Conservation (phyloP, 2,113 vertebrate species). For the Brachyhypopomus gauderio region DNA sequence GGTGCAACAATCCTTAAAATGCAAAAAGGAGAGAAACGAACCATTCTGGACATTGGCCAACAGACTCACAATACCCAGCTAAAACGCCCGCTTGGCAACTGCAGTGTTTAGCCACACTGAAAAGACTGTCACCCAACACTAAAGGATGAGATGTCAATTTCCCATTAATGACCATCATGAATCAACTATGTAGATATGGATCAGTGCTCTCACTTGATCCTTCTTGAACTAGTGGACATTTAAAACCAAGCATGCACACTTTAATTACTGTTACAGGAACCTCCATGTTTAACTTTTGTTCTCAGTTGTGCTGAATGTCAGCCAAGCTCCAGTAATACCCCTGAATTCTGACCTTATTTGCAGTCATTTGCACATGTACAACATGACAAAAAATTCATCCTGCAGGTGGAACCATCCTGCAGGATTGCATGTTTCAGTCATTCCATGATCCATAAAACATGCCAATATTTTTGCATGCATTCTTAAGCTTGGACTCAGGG, state of each 20-base stretch:
- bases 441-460: no score
- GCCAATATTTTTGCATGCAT: no score
- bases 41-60: constrained; percentile 40
- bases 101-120: constrained; percentile 7
- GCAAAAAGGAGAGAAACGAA: constrained; percentile 25
- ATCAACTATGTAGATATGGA: constrained; percentile 37
- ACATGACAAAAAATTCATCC: no score
- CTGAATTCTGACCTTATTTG: background rate
- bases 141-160: background rate
- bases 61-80: background rate
- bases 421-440: no score
- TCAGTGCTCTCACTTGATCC: constrained; percentile 47
- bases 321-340: background rate
- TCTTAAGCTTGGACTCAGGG: no score
- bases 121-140: constrained; percentile 49
- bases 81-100: constrained; percentile 12
- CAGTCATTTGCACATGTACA: no score
- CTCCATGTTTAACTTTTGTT: background rate
- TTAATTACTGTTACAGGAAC: constrained; percentile 12
- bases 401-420: no score
- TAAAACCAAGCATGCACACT: background rate
- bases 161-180: constrained; percentile 37
- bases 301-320: background rate
- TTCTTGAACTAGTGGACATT: constrained; percentile 8
- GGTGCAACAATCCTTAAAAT: background rate